Evolutionary conservation across 1,140 invertebrate species (phyloP).

Genomic region (Ceratina australensis): DNA sequence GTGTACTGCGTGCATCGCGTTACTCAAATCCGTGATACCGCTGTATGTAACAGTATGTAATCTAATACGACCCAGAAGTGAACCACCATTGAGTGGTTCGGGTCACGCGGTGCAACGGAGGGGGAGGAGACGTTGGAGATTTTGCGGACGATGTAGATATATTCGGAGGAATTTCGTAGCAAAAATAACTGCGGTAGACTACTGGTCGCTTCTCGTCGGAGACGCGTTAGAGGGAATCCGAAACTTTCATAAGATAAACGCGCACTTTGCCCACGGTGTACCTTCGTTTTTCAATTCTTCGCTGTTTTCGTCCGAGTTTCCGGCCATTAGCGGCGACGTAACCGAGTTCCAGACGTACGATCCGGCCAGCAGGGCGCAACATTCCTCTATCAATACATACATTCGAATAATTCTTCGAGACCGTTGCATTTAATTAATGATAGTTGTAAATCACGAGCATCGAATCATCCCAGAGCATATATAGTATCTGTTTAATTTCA

Average conservation of each 20-base stretch:
- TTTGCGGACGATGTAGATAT: slow-evolving; percentile 76
- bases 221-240: slow-evolving; percentile 59
- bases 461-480: too few species aligned
- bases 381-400: not conserved
- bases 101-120: slow-evolving; percentile 58
- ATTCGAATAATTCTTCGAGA: too few species aligned
- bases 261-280: slow-evolving; percentile 10
- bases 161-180: slow-evolving; percentile 77
- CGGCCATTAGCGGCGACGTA: slow-evolving; percentile 16
- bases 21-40: slow-evolving; percentile 38
- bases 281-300: slow-evolving; percentile 36
- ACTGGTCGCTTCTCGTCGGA: slow-evolving; percentile 49
- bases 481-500: too few species aligned
- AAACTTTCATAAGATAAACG: slow-evolving; percentile 51
- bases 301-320: slow-evolving; percentile 30
- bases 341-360: slow-evolving; percentile 14
- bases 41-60: slow-evolving; percentile 65
- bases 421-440: too few species aligned
- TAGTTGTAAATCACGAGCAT: too few species aligned
- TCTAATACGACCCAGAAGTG: slow-evolving; percentile 58
- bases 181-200: slow-evolving; percentile 74
- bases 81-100: slow-evolving; percentile 15
- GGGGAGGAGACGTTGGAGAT: slow-evolving; percentile 68
- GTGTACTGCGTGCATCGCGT: not conserved
- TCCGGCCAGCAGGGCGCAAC: not conserved